Percentiles rank a stretch among this genome's conserved stretches.
phyloP scores from a whole-genome alignment of 2,113 vertebrate species.

The Pedetes capensis region DNA sequence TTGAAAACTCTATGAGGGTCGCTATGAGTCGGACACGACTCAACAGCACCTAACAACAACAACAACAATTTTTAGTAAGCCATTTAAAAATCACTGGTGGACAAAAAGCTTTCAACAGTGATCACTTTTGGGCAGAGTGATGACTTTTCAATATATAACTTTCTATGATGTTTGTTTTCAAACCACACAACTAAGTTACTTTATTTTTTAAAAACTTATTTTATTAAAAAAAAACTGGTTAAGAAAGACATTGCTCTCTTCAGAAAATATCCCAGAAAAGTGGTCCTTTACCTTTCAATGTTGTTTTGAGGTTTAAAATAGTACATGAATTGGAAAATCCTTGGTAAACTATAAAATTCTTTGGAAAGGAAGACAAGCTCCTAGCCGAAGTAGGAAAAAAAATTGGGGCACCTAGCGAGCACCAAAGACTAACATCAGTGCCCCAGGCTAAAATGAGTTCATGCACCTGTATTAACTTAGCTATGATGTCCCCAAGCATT shows the following conservation, averaged over 20 bases:
- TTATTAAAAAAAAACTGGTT: neutral
- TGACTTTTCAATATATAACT: neutral
- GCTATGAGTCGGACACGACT: too few relatives aligned
- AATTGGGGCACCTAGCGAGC: neutral
- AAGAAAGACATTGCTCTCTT: neutral
- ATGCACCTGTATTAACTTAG: neutral
- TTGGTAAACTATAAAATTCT: neutral
- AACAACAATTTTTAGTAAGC: neutral
- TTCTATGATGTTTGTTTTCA: too few relatives aligned
- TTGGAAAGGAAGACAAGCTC: neutral
- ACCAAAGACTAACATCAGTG: neutral
- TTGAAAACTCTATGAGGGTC: too few relatives aligned
- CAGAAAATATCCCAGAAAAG: slow-evolving; percentile 22
- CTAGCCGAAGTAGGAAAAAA: neutral
- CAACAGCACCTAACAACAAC: too few relatives aligned
- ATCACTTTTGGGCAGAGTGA: neutral
- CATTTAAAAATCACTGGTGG: neutral
- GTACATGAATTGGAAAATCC: neutral
- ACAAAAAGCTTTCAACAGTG: neutral
- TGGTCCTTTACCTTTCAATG: neutral
- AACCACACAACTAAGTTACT: neutral
- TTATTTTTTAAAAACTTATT: neutral
- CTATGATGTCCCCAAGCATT: neutral
- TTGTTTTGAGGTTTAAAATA: neutral
- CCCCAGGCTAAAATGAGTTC: neutral